These are phyloP conservation scores for Drosophila tsacasi DNA, from an alignment of 1,140 invertebrate species.

Conservation along the genomic window DNA sequence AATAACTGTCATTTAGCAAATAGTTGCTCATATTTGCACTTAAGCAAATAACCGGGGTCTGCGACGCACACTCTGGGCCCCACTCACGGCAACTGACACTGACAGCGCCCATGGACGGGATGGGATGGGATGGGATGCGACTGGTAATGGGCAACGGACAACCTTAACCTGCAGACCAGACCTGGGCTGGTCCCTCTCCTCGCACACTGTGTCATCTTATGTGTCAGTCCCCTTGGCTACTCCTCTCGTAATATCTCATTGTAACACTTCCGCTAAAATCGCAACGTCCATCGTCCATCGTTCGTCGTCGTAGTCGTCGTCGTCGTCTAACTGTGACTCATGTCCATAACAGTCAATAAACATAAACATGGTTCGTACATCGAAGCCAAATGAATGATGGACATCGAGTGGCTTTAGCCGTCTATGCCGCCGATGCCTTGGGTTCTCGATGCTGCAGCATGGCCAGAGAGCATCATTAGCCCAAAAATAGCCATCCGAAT, in stretches of 20 bases:
- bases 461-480: conserved; percentile 73
- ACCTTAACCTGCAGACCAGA: conserved; percentile 36
- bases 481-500: conserved; percentile 74
- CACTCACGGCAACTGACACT: conserved; percentile 59
- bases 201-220: conserved; percentile 12
- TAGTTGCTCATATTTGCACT: conserved; percentile 84
- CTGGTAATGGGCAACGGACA: conserved; percentile 60
- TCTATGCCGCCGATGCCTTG: conserved; percentile 38
- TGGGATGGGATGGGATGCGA: conserved; percentile 7
- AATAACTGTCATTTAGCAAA: conserved; percentile 84
- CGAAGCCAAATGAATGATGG: conserved; percentile 78
- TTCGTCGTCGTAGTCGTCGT: conserved; percentile 35
- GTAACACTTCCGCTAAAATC: conserved; percentile 82
- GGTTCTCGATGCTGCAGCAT: conserved; percentile 18
- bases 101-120: conserved; percentile 44
- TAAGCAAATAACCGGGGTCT: conserved; percentile 74
- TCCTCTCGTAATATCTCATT: conserved; percentile 65
- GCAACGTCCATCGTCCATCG: conserved; percentile 39
- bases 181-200: conserved; percentile 7
- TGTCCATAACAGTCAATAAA: conserved; percentile 84
- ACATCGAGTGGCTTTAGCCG: conserved; percentile 72
- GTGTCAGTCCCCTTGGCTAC: neutral
- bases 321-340: conserved; percentile 79
- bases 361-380: conserved; percentile 79
- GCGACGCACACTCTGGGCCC: conserved; percentile 17